phyloP scores from a whole-genome alignment of 37 sponge, comb jelly and placozoan species.

The Beroe ovata region DNA sequence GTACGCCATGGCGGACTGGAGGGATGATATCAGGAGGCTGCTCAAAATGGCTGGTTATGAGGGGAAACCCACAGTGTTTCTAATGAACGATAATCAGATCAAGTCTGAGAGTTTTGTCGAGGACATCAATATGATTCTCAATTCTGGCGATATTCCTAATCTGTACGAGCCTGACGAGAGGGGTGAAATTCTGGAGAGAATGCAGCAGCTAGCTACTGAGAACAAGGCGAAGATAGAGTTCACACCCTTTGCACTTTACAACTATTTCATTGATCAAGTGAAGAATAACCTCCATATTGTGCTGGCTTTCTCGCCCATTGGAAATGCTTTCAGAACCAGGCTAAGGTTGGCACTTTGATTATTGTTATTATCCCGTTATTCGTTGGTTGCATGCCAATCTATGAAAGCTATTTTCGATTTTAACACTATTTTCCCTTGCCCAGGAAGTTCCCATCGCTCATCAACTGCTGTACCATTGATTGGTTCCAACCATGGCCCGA shows the following conservation, averaged over 20 bases:
- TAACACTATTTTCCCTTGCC: too few species aligned
- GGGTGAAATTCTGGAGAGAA: constrained; percentile 69
- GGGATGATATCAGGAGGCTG: constrained; percentile 68
- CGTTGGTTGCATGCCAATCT: too few species aligned
- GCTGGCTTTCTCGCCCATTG: constrained; percentile 95
- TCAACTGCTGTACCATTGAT: constrained; percentile 99
- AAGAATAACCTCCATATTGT: constrained; percentile 90
- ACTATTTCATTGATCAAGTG: constrained; percentile 94
- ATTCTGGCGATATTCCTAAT: constrained; percentile 70
- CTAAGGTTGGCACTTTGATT: constrained; percentile 56
- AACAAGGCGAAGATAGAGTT: constrained; percentile 81
- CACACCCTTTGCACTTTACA: constrained; percentile 93
- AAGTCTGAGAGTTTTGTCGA: constrained; percentile 69
- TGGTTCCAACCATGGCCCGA: constrained; percentile 99
- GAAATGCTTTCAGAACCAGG: constrained; percentile 91
- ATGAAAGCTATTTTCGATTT: too few species aligned
- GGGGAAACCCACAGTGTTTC: constrained; percentile 68
- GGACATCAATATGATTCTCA: constrained; percentile 71
- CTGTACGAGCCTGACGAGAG: constrained; percentile 69
- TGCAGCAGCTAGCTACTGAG: constrained; percentile 60
- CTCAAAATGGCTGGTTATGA: constrained; percentile 67
- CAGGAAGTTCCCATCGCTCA: constrained; percentile 97
- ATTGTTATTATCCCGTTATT: neutral
- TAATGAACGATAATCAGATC: constrained; percentile 70
- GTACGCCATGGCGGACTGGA: constrained; percentile 68